Base-by-base conservation (phyloP, 2,113 vertebrate genomes). In the Halcyon senegalensis region DNA sequence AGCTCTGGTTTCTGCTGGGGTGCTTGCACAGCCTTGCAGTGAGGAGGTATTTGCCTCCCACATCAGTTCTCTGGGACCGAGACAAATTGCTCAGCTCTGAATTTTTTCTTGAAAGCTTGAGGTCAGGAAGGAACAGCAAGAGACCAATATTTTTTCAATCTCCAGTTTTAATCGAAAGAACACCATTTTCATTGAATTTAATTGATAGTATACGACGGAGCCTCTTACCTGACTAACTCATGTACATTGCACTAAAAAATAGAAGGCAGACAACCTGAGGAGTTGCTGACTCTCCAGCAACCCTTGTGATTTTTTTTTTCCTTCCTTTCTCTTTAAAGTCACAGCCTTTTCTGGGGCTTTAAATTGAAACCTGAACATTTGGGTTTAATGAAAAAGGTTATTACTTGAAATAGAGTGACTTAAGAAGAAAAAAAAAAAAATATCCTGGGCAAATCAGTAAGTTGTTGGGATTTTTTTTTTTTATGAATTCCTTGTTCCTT, bases 401-500 rank as follows among this genome's bases (percentile, higher is more conserved):
- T 79, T 56, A 51, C 16, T 94, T 80, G 64, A 70, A 90, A 66
- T 48, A 70, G 30, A 79, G 53, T 33, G 4, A 25, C 6, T 72
- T 62, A 62, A 62, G 39, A 3, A 33, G 16, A 51, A 77, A 8
- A 35, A 35, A 17, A 63, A 39, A 17, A 19, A 20, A 35, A 21
- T 43, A 56, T 43, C 41, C 15, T 1, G 10, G 10, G 27, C 13
- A 83, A 84, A 94, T 63, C 59, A 25, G 50, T 62, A 44, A 81
- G 44, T 21, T 21, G 27, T 15, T 28, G 25, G 51, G 24, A 14
- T n/a, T 59, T 23, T 62, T 25, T 8, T 67, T 91, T 27, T 6
- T 17, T 93, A 17, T 50, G 16, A 19, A 96, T 93, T 87, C 50
- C 53, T 90, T 74, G 27, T 90, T 93, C 91, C 51, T 87, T 83